These are phyloP conservation scores for Drosophila burlai DNA, from an alignment of 1,140 invertebrate genomes.

Conservation along the genomic window DNA sequence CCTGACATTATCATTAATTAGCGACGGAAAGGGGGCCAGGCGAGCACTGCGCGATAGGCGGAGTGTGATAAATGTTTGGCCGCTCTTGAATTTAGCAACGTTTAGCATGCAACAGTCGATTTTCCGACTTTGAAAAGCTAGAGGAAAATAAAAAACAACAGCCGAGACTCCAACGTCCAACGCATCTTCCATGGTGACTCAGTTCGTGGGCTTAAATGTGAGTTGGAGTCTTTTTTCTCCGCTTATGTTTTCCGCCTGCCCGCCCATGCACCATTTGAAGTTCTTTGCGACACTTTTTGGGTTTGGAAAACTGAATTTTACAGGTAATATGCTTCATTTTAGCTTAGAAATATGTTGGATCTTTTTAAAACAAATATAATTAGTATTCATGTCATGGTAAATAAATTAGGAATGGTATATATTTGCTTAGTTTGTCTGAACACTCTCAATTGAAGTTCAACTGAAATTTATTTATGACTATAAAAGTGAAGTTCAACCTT, in stretches of 20 bases:
- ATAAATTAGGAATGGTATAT: neutral
- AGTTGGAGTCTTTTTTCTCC: constrained; percentile 11
- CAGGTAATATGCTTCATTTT: neutral
- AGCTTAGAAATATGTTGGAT: neutral
- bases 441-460: neutral
- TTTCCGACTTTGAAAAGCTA: constrained; percentile 7
- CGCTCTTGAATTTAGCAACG: constrained; percentile 63
- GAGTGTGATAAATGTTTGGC: constrained; percentile 68
- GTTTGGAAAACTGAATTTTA: neutral
- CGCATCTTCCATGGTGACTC: constrained; percentile 72
- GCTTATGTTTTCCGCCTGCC: constrained; percentile 59
- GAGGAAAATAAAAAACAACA: neutral
- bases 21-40: constrained; percentile 39
- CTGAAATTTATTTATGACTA: rapidly evolving
- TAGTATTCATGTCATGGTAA: neutral
- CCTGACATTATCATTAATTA: constrained; percentile 80
- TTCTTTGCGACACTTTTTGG: constrained; percentile 27
- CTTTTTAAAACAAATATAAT: neutral
- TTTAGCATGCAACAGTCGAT: constrained; percentile 74
- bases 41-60: constrained; percentile 24
- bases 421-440: rapidly evolving
- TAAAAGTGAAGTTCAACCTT: neutral
- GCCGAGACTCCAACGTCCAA: constrained; percentile 46
- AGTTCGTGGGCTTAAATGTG: constrained; percentile 54
- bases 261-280: constrained; percentile 63